Evolutionary conservation across 2,113 vertebrate genomes (phyloP), one percentile per base, ranked within the genome.

Genomic region (Oryctolagus cuniculus): DNA sequence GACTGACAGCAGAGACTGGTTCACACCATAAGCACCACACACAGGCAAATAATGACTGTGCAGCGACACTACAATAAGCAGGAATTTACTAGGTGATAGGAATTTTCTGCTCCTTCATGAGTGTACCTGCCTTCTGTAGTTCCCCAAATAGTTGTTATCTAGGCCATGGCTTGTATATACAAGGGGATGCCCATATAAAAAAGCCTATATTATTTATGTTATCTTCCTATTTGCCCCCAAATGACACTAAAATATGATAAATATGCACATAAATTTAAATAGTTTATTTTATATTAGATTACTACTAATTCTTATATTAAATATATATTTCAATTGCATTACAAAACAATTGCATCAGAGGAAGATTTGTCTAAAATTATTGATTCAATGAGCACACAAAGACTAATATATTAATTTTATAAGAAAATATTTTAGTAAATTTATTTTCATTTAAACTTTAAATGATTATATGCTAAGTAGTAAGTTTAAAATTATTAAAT

Each of bases 231-330:
- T 21, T 72, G 5, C 49, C 72, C 55, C 55, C 55, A 70, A 79
- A 78, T 10, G 79, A 86, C 53, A 77, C 61, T 89, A 53, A 90
- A 9, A 79, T 19, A 55, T 83, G 19, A 29, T 1, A 69, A 36
- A 69, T 75, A 11, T 61, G 36, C 10, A 38, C 2, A 63, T 63
- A 75, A 64, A 15, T 63, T 79, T 16, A 63, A 78, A 31, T n/a
- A 75, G 3, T 53, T 75, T 88, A 49, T 64, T 87, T 91, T 88
- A 38, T 77, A 72, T 61, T 91, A 64, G 73, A n/a, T 83, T 13
- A 38, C 19, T 63, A 70, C 2, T 83, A 21, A 10, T 70, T 5
- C 5, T 29, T 29, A 55, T 53, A 34, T 55, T 86, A 90, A 1
- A 79, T n/a, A 79, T 55, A 21, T 74, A 5, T 9, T 94, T 80